Evolutionary conservation across 2,888 invertebrate genomes (phyloP).

Genomic region (Pelosia muscerda): DNA sequence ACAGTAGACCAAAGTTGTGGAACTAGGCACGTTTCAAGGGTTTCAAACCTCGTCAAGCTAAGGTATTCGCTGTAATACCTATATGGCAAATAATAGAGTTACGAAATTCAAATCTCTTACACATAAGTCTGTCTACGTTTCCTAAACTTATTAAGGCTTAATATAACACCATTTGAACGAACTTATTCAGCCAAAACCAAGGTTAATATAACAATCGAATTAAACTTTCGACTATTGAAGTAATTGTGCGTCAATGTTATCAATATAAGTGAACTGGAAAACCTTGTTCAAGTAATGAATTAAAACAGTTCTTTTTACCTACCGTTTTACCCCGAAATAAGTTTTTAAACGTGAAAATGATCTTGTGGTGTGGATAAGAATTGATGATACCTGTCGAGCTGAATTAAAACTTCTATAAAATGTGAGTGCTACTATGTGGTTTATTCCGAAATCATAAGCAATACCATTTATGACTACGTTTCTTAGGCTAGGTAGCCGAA

Average conservation of each 20-base stretch:
- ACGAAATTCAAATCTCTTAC: neutral
- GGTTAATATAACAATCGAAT: constrained; percentile 19
- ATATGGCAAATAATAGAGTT: neutral
- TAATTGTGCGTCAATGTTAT: constrained; percentile 14
- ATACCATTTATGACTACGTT: neutral
- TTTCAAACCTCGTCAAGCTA: neutral
- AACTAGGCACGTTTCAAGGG: neutral
- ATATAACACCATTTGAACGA: neutral
- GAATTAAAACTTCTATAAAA: too few species aligned
- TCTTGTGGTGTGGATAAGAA: neutral
- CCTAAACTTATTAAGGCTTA: neutral
- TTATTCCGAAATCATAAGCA: neutral
- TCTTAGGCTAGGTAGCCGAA: neutral
- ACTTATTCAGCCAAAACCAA: constrained; percentile 8
- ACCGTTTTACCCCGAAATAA: neutral
- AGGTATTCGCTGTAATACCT: too few species aligned
- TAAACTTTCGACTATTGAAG: constrained; percentile 13
- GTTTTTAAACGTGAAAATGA: neutral
- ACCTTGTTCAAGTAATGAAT: constrained; percentile 1
- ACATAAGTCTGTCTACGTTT: neutral
- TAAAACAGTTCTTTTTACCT: neutral
- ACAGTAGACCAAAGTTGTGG: neutral
- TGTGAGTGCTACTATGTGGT: neutral
- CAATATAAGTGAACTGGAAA: constrained; percentile 5
- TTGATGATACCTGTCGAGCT: too few species aligned